These are phyloP conservation scores for Trachelus iudaicus DNA, from an alignment of 2,888 invertebrate species.

Conservation along the genomic window DNA sequence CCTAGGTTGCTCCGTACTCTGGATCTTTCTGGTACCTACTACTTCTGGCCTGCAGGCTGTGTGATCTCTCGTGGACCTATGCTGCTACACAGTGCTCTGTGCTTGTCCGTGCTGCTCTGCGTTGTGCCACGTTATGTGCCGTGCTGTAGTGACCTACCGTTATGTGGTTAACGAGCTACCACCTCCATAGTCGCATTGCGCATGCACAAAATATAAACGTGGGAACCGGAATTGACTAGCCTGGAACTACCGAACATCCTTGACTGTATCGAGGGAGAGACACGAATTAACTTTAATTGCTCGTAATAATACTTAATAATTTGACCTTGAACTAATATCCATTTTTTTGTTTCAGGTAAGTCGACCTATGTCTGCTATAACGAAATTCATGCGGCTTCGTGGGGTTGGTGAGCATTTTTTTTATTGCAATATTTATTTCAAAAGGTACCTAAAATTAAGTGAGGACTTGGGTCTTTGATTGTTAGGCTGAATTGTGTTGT, in stretches of 20 bases:
- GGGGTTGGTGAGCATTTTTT: background rate
- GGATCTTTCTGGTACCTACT: background rate
- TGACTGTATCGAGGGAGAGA: background rate
- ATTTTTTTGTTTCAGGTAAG: constrained; percentile 40
- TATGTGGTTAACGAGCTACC: constrained; percentile 65
- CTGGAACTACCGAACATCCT: constrained; percentile 21
- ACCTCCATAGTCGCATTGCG: constrained; percentile 59
- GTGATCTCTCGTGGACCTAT: background rate
- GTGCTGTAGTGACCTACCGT: constrained; percentile 60
- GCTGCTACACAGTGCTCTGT: background rate
- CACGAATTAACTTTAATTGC: background rate
- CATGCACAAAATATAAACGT: constrained; percentile 67
- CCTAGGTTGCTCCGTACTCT: background rate
- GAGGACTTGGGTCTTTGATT: background rate
- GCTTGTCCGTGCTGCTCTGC: constrained; percentile 1
- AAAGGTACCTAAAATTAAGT: background rate
- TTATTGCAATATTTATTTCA: background rate
- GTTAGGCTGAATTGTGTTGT: no score
- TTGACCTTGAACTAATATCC: background rate
- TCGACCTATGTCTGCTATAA: background rate
- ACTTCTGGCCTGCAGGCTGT: constrained; percentile 6
- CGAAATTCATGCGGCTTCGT: background rate
- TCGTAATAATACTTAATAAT: background rate
- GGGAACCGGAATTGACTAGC: constrained; percentile 64
- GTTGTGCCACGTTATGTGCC: constrained; percentile 30